phyloP scores from a whole-genome alignment of 1,140 invertebrate genomes.

The Pararge aegeria region DNA sequence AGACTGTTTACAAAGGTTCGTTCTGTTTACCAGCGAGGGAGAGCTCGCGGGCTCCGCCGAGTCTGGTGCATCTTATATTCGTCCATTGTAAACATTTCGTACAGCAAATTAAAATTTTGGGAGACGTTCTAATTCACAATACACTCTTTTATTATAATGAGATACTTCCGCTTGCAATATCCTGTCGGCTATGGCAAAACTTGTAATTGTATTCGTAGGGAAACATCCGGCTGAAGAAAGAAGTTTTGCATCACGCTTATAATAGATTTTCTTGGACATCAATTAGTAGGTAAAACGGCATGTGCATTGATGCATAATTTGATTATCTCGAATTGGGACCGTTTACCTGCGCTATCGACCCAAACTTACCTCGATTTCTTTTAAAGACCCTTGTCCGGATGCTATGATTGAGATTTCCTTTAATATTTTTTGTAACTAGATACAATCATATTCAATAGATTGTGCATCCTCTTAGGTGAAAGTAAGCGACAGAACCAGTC shows the following conservation, averaged over 20 bases:
- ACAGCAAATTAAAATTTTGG: slow-evolving; percentile 39
- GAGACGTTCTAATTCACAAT: neutral
- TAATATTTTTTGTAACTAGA: slow-evolving; percentile 1
- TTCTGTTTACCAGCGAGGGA: slow-evolving; percentile 33
- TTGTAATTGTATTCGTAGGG: slow-evolving; percentile 19
- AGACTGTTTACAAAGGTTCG: slow-evolving; percentile 58
- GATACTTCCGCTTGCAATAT: slow-evolving; percentile 13
- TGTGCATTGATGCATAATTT: slow-evolving; percentile 1
- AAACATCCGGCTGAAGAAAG: slow-evolving; percentile 35
- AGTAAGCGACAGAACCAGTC: neutral
- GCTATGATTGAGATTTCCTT: slow-evolving; percentile 16
- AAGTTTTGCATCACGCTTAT: neutral
- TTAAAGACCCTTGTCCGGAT: slow-evolving; percentile 18
- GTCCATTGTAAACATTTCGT: slow-evolving; percentile 38
- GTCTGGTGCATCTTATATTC: slow-evolving; percentile 53
- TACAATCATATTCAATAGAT: slow-evolving; percentile 7
- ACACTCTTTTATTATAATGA: neutral
- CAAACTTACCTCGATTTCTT: slow-evolving; percentile 5
- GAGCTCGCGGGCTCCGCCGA: slow-evolving; percentile 48
- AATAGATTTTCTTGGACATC: slow-evolving; percentile 5
- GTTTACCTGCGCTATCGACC: slow-evolving; percentile 8
- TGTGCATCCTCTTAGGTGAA: slow-evolving; percentile 4
- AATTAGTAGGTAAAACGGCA: neutral
- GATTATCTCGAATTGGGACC: slow-evolving; percentile 5
- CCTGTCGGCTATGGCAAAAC: neutral